A percentile compares a stretch with the other conserved stretches of the same genome.
Evolutionary conservation across 2,113 vertebrate genomes (phyloP).

Genomic region (Eudyptes chrysolophus): DNA sequence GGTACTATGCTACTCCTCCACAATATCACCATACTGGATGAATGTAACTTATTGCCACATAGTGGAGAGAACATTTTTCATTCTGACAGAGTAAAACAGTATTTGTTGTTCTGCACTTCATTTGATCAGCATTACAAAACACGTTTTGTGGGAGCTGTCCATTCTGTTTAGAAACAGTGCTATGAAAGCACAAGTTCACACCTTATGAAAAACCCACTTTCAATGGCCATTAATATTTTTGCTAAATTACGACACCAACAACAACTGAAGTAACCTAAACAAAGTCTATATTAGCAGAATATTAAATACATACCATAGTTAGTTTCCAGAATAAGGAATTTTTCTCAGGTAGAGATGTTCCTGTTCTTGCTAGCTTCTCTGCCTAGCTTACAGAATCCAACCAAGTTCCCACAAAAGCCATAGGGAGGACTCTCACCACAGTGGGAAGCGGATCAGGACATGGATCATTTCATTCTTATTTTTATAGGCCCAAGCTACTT

Average conservation of each 20-base stretch:
- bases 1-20: neutral
- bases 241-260: neutral
- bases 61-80: neutral
- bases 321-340: neutral
- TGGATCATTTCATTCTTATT: neutral
- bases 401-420: neutral
- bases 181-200: neutral
- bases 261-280: neutral
- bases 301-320: neutral
- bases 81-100: neutral
- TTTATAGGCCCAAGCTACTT: neutral
- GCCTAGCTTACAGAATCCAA: neutral
- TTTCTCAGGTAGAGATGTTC: neutral
- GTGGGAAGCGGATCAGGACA: neutral
- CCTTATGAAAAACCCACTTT: neutral
- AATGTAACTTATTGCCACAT: neutral
- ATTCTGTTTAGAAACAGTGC: neutral
- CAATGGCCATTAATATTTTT: neutral
- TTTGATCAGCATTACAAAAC: neutral
- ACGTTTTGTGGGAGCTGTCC: neutral
- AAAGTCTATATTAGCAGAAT: neutral
- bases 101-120: neutral
- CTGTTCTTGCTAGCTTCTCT: neutral
- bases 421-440: neutral
- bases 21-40: neutral